phyloP scores from a whole-genome alignment of 2,113 vertebrate species.

The Struthidea cinerea region DNA sequence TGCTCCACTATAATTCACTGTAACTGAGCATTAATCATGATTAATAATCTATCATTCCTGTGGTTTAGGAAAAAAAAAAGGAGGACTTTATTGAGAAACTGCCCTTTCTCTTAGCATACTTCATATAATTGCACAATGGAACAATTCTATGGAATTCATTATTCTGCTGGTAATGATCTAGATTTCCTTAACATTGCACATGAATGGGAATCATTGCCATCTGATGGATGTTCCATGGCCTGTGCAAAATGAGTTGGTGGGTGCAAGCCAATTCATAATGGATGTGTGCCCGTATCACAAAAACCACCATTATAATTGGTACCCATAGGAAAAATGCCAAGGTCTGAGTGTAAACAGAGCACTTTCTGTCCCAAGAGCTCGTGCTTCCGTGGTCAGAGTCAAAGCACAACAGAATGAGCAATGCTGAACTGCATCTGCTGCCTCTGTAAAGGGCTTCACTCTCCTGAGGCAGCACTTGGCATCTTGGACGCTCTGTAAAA shows the following conservation, averaged over 20 bases:
- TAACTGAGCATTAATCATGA: constrained; percentile 17
- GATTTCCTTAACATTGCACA: constrained; percentile 18
- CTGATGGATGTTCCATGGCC: constrained; percentile 34
- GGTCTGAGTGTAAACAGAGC: constrained; percentile 33
- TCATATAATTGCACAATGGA: not conserved
- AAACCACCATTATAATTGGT: constrained; percentile 40
- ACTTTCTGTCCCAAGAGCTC: constrained; percentile 22
- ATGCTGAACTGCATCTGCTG: constrained; percentile 7
- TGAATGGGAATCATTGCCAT: not conserved
- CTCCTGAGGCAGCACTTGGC: not conserved
- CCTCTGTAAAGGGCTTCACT: not conserved
- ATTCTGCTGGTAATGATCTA: constrained; percentile 8
- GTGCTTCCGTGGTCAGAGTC: not conserved
- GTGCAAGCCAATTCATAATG: constrained; percentile 48
- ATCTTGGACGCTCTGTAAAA: not conserved
- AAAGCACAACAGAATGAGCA: constrained; percentile 1
- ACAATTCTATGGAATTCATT: constrained; percentile 14
- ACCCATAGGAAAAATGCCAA: constrained; percentile 41
- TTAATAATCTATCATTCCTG: constrained; percentile 42
- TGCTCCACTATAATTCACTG: not conserved
- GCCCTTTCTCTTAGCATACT: not conserved
- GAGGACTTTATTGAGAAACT: not conserved
- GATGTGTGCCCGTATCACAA: constrained; percentile 38
- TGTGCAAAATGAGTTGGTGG: constrained; percentile 43
- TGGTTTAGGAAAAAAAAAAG: not conserved